Percentiles rank a stretch among this genome's conserved stretches.
Evolutionary conservation across 2,888 invertebrate species (phyloP).

Genomic region (Drosophila recens): DNA sequence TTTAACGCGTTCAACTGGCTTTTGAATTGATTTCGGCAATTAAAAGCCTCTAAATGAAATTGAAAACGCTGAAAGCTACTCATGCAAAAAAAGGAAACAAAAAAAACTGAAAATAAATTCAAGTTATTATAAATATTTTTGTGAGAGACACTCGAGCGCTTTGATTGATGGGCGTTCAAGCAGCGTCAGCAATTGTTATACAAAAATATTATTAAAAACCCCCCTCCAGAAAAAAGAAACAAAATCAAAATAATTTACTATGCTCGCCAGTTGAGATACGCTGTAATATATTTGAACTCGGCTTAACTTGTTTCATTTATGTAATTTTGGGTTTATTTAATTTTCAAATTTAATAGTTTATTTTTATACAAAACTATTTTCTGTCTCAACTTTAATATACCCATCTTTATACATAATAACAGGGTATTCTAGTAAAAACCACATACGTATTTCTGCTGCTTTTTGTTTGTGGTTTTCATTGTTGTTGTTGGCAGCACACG

Average conservation of each 20-base stretch:
- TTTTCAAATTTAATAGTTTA: neutral
- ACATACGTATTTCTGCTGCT: constrained; percentile 13
- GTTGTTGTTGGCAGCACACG: constrained; percentile 57
- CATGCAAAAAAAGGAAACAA: constrained; percentile 47
- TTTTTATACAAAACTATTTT: neutral
- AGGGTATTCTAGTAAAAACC: constrained; percentile 27
- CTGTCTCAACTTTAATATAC: neutral
- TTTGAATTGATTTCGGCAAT: constrained; percentile 81
- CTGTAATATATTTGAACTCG: constrained; percentile 11
- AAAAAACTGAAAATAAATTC: constrained; percentile 34
- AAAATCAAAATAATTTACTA: neutral
- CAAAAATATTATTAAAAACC: constrained; percentile 32
- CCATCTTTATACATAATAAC: neutral
- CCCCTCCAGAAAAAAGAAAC: neutral
- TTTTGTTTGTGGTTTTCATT: constrained; percentile 14
- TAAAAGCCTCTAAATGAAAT: constrained; percentile 76
- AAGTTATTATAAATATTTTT: constrained; percentile 76
- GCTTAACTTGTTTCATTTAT: neutral
- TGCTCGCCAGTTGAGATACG: constrained; percentile 8
- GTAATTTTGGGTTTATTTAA: neutral
- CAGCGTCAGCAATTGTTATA: constrained; percentile 65
- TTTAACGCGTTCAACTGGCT: constrained; percentile 79
- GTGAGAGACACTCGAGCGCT: constrained; percentile 66
- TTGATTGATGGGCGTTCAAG: constrained; percentile 72
- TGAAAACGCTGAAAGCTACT: constrained; percentile 73